Percentiles rank a stretch among this genome's conserved stretches.
phyloP scores from a whole-genome alignment of 2,797 vertebrate genomes.

The Rhabdomys pumilio region DNA sequence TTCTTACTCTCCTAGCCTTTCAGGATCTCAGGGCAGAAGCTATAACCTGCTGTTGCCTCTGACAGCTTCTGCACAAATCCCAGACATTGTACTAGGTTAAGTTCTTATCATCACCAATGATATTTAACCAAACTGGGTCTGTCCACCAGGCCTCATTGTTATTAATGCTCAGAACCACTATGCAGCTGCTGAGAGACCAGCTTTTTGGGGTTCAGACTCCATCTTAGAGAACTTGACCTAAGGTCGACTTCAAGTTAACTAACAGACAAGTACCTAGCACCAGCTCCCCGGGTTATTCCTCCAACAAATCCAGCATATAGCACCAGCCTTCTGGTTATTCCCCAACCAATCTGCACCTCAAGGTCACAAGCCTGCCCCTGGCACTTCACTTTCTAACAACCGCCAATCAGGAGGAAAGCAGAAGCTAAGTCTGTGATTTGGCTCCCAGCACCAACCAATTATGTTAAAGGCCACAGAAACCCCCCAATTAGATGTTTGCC shows the following conservation, averaged over 20 bases:
- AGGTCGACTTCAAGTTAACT: neutral
- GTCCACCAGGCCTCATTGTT: neutral
- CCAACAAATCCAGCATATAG: neutral
- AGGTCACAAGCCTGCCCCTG: neutral
- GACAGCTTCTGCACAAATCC: neutral
- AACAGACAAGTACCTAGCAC: neutral
- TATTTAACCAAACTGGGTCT: neutral
- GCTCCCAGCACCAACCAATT: neutral
- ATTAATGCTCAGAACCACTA: neutral
- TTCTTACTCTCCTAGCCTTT: neutral
- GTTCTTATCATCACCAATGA: neutral
- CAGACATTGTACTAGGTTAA: neutral
- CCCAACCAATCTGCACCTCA: neutral
- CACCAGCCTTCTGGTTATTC: neutral
- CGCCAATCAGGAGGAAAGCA: neutral
- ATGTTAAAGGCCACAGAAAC: neutral
- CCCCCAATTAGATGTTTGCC: neutral
- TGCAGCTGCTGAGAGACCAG: neutral
- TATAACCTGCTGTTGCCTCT: neutral
- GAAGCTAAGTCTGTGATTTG: neutral
- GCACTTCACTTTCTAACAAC: neutral
- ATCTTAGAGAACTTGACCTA: neutral
- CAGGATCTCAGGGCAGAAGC: neutral
- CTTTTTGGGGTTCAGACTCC: neutral
- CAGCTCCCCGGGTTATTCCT: neutral